A percentile compares a stretch with the other conserved stretches of the same genome.
These are phyloP conservation scores for Sinocyclocheilus anshuiensis DNA, from an alignment of 2,113 vertebrate species.

Conservation along the genomic window DNA sequence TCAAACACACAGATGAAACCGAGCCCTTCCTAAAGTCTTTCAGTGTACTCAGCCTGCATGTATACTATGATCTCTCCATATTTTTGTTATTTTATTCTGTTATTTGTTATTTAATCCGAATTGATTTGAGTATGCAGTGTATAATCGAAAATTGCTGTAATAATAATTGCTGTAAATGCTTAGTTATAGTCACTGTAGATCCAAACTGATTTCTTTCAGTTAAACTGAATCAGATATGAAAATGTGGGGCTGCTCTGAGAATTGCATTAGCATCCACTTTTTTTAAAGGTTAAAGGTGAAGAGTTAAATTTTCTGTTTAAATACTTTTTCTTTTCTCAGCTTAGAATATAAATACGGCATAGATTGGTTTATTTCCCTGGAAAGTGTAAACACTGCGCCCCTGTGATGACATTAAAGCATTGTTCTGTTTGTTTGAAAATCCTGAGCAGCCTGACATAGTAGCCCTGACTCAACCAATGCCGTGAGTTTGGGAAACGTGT, in stretches of 20 bases:
- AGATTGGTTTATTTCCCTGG: neutral
- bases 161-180: neutral
- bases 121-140: neutral
- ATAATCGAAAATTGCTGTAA: neutral
- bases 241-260: neutral
- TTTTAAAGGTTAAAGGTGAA: neutral
- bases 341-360: neutral
- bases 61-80: neutral
- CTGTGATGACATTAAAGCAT: neutral
- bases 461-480: neutral
- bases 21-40: neutral
- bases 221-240: neutral
- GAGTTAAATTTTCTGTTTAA: neutral
- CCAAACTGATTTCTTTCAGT: neutral
- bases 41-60: neutral
- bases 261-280: neutral
- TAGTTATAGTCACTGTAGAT: neutral
- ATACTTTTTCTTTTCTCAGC: neutral
- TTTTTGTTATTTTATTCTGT: neutral
- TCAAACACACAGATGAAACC: conserved; percentile 30
- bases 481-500: neutral
- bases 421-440: neutral
- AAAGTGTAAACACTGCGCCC: neutral
- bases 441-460: neutral
- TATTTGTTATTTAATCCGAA: neutral